phyloP scores from a whole-genome alignment of 2,113 vertebrate genomes.

The Salvator merianae region DNA sequence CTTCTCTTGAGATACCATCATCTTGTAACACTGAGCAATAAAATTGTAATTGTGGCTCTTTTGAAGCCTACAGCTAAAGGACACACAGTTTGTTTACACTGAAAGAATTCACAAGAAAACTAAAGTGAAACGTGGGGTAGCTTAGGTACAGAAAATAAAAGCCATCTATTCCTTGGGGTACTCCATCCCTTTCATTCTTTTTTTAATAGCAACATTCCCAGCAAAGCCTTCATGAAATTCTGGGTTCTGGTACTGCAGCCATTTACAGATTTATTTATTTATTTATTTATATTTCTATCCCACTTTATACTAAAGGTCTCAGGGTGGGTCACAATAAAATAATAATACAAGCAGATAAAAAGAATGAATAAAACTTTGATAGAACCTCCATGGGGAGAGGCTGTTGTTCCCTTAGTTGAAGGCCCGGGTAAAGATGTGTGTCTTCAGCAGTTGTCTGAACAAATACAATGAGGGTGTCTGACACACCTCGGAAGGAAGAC shows the following conservation, averaged over 20 bases:
- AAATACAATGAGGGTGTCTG: too few species aligned
- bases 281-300: too few species aligned
- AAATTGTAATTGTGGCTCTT: slow-evolving; percentile 73
- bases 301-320: too few species aligned
- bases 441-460: too few species aligned
- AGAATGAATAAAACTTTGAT: too few species aligned
- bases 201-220: neutral
- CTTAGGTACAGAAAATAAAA: slow-evolving; percentile 30
- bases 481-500: too few species aligned
- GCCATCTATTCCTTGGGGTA: slow-evolving; percentile 8
- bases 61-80: slow-evolving; percentile 66
- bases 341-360: too few species aligned
- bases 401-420: too few species aligned
- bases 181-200: slow-evolving; percentile 11
- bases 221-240: neutral
- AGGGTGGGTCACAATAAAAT: too few species aligned
- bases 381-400: too few species aligned
- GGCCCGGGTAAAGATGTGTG: too few species aligned
- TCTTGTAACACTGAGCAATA: slow-evolving; percentile 74
- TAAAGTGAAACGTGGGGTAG: slow-evolving; percentile 30
- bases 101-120: slow-evolving; percentile 60
- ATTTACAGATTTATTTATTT: too few species aligned
- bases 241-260: neutral
- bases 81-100: slow-evolving; percentile 70
- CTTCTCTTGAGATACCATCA: slow-evolving; percentile 73